A percentile compares a stretch with the other conserved stretches of the same genome.
Conservation (phyloP, 2,113 vertebrate species). For the Salvelinus alpinus region DNA sequence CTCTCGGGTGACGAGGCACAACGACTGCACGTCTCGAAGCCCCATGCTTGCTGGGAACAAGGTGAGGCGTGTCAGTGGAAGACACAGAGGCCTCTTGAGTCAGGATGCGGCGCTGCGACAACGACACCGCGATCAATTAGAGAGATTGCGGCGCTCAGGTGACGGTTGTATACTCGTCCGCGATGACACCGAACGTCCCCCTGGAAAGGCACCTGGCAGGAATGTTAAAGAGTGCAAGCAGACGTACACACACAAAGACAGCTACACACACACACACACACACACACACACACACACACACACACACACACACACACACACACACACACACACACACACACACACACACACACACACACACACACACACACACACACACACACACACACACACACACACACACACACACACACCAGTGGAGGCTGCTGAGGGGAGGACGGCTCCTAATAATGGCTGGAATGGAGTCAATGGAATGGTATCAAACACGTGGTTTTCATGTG, state of each 20-base stretch:
- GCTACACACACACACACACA: not conserved
- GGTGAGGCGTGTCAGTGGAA: not conserved
- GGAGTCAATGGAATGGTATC: too few species aligned
- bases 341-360: too few species aligned
- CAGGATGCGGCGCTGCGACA: conserved; percentile 1
- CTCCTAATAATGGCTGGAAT: too few species aligned
- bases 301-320: too few species aligned
- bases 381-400: too few species aligned
- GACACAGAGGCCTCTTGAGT: conserved; percentile 5
- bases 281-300: not conserved
- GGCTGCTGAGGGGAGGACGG: too few species aligned
- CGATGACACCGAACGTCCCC: not conserved
- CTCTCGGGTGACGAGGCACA: not conserved
- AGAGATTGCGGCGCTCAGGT: conserved; percentile 22
- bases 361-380: too few species aligned
- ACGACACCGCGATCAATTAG: conserved; percentile 25
- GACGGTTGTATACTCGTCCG: conserved; percentile 18
- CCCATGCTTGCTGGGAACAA: too few species aligned
- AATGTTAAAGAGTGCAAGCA: not conserved
- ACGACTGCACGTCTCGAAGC: not conserved
- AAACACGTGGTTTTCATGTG: too few species aligned
- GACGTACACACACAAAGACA: not conserved
- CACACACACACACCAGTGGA: too few species aligned
- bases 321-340: too few species aligned
- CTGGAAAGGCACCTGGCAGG: not conserved